Conservation (phyloP, 2,888 invertebrate species). For the Andricus curvator region DNA sequence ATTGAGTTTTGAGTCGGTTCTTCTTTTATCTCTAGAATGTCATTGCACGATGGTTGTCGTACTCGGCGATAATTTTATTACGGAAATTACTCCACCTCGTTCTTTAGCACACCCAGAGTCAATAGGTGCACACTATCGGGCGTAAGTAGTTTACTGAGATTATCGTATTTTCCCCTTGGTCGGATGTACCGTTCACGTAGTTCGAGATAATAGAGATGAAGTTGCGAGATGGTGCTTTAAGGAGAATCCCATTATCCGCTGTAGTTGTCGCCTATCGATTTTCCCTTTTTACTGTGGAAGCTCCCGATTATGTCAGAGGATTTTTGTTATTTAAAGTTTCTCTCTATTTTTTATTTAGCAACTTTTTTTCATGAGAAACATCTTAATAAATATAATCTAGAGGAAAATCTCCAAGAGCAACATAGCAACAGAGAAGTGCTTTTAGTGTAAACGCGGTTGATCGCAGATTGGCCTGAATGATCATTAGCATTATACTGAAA, state of each 20-base stretch:
- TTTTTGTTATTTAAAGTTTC: background rate
- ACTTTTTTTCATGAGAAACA: background rate
- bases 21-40: background rate
- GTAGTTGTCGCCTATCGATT: slow-evolving; percentile 35
- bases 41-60: background rate
- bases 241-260: slow-evolving; percentile 28
- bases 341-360: too few species aligned
- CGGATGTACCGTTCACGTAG: slow-evolving; percentile 30
- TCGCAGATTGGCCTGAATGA: slow-evolving; percentile 15
- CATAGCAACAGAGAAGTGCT: background rate
- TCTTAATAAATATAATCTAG: background rate
- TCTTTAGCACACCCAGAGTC: background rate
- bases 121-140: background rate
- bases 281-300: background rate
- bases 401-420: background rate
- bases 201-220: slow-evolving; percentile 32
- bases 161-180: slow-evolving; percentile 37
- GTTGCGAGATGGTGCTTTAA: slow-evolving; percentile 29
- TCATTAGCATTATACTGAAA: background rate
- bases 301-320: background rate
- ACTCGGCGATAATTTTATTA: slow-evolving; percentile 19
- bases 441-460: too few species aligned
- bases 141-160: slow-evolving; percentile 33
- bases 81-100: background rate
- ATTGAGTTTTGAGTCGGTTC: background rate